phyloP scores from a whole-genome alignment of 2,797 vertebrate species.

The Anguilla anguilla region DNA sequence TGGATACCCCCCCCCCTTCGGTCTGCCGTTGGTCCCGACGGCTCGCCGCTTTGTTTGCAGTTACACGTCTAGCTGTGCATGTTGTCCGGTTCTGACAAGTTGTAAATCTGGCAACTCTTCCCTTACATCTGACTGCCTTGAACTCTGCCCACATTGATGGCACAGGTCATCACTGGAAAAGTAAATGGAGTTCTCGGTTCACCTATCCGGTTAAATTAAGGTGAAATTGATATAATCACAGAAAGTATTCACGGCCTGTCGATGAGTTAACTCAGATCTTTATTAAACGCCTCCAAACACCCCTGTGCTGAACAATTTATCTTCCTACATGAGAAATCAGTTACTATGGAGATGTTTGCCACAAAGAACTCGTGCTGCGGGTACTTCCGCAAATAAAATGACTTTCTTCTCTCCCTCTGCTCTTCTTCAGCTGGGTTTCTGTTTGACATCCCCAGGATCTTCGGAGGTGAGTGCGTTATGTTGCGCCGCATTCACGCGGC shows the following conservation, averaged over 20 bases:
- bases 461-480: constrained; percentile 57
- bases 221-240: not conserved
- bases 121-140: not conserved
- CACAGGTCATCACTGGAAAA: no score
- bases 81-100: no score
- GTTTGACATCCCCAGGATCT: constrained; percentile 52
- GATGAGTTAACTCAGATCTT: not conserved
- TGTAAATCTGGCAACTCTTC: no score
- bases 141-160: not conserved
- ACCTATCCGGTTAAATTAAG: not conserved
- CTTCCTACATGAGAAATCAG: not conserved
- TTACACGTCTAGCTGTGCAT: no score
- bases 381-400: constrained; percentile 8
- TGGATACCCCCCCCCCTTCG: no score
- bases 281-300: not conserved
- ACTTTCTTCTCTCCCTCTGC: not conserved
- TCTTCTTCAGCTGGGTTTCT: constrained; percentile 56
- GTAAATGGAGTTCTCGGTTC: not conserved
- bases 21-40: no score
- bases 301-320: not conserved
- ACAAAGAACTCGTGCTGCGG: not conserved
- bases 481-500: no score
- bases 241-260: not conserved
- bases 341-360: not conserved
- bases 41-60: no score